Conservation (phyloP, 2,888 invertebrate species). For the Drosophila planitibia region DNA sequence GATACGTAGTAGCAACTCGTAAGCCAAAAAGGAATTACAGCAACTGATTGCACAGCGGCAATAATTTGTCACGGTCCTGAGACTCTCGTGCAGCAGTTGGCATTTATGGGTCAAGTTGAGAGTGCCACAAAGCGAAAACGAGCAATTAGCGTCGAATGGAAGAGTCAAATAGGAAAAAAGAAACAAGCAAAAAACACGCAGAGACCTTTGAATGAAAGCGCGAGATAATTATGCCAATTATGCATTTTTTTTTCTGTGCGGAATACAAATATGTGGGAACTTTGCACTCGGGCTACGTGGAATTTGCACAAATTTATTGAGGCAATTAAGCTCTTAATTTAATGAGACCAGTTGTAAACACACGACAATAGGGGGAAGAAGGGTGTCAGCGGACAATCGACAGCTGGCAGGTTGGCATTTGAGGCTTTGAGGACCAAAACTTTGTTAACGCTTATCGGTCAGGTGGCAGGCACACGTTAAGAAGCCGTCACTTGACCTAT, state of each 20-base stretch:
- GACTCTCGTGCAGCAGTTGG: slow-evolving; percentile 9
- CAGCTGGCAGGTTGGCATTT: slow-evolving; percentile 26
- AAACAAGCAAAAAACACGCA: slow-evolving; percentile 3
- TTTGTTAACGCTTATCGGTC: slow-evolving; percentile 38
- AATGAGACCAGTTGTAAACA: slow-evolving; percentile 44
- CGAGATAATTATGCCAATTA: slow-evolving; percentile 76
- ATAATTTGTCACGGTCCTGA: slow-evolving; percentile 58
- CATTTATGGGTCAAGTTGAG: slow-evolving; percentile 69
- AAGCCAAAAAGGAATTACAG: slow-evolving; percentile 41
- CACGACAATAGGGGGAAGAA: neutral
- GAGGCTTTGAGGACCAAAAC: slow-evolving; percentile 14
- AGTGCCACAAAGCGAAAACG: slow-evolving; percentile 27
- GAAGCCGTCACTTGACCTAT: slow-evolving; percentile 31
- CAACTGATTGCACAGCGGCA: slow-evolving; percentile 41
- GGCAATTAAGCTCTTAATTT: slow-evolving; percentile 77
- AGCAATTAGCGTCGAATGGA: slow-evolving; percentile 61
- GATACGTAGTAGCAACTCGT: slow-evolving; percentile 13
- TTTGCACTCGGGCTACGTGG: slow-evolving; percentile 46
- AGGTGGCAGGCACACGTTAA: slow-evolving; percentile 13
- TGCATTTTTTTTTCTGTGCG: slow-evolving; percentile 42
- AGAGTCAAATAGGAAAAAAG: slow-evolving; percentile 39
- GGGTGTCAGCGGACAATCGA: slow-evolving; percentile 9
- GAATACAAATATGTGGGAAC: slow-evolving; percentile 66
- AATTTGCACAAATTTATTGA: slow-evolving; percentile 75
- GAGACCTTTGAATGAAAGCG: slow-evolving; percentile 49